These are phyloP conservation scores for Porites australiensis DNA, from an alignment of 64 coral and sea anemone genomes.

Conservation along the genomic window DNA sequence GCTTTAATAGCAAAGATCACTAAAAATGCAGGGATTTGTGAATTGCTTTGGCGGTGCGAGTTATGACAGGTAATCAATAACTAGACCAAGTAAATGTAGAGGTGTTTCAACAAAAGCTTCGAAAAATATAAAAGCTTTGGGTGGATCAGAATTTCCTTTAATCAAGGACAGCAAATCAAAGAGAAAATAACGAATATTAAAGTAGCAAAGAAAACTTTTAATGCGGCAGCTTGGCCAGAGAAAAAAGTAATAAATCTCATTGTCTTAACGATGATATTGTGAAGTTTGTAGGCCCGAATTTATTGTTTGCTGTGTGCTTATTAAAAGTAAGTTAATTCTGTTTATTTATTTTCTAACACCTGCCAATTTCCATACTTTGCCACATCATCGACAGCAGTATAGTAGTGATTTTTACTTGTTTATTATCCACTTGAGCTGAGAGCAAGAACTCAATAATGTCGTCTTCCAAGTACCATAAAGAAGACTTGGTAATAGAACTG, in stretches of 20 bases:
- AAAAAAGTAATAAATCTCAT: not conserved
- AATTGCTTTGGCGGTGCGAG: constrained; percentile 24
- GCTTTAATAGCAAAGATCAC: constrained; percentile 12
- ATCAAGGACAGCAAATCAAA: constrained; percentile 15
- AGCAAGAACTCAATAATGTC: too few species aligned
- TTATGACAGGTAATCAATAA: not conserved
- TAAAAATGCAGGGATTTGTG: not conserved
- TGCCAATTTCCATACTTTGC: not conserved
- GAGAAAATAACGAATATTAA: not conserved
- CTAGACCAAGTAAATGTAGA: not conserved
- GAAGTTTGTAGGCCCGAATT: not conserved
- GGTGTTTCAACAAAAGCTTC: not conserved
- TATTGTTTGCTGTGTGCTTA: not conserved
- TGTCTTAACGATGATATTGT: not conserved
- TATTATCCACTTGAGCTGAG: not conserved
- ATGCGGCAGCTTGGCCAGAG: not conserved
- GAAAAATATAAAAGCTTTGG: not conserved
- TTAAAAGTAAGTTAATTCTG: not conserved
- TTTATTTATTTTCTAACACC: constrained; percentile 6
- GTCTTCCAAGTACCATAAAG: too few species aligned
- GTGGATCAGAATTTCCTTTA: not conserved
- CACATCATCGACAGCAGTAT: not conserved
- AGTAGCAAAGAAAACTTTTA: not conserved
- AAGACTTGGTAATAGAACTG: too few species aligned
- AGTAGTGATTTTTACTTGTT: not conserved